A percentile compares a stretch with the other conserved stretches of the same genome.
Conservation (phyloP, 2,797 vertebrate genomes). For the Crocidura indochinensis region DNA sequence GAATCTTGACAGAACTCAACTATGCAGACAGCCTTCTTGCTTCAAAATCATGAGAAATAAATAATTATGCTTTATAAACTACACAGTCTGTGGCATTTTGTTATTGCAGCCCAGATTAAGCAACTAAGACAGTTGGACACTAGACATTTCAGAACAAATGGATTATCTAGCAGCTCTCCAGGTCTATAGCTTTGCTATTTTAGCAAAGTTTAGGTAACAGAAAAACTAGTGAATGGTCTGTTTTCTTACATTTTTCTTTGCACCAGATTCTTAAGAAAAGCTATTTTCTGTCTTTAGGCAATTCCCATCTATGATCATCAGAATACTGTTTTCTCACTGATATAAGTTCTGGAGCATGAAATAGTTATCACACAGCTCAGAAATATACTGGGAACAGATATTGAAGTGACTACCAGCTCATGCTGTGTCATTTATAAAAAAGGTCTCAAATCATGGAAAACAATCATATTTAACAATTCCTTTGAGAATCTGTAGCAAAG, state of each 20-base stretch:
- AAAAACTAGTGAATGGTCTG: conserved; percentile 22
- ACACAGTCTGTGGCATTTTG: not conserved
- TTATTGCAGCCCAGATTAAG: too few relatives aligned
- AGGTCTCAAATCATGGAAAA: conserved; percentile 76
- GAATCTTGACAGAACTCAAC: not conserved
- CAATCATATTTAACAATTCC: conserved; percentile 71
- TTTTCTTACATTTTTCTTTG: not conserved
- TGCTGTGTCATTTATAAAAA: conserved; percentile 28
- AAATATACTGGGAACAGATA: conserved; percentile 43
- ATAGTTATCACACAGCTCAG: conserved; percentile 16
- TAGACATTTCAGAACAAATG: conserved; percentile 57
- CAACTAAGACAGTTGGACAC: too few relatives aligned
- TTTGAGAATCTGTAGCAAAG: conserved; percentile 71
- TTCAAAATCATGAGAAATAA: not conserved
- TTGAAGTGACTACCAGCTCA: conserved; percentile 10
- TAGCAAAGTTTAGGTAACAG: conserved; percentile 10
- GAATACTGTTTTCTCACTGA: not conserved
- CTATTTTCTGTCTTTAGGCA: conserved; percentile 41
- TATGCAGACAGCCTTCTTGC: not conserved
- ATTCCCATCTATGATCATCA: conserved; percentile 10
- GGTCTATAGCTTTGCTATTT: conserved; percentile 12
- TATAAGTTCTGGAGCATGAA: conserved; percentile 35
- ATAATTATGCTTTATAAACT: not conserved
- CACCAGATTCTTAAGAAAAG: conserved; percentile 25
- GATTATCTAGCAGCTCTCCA: not conserved